Evolutionary conservation across 2,888 invertebrate genomes (phyloP), one percentile per base, ranked within the genome.

Genomic region (Sphaerophoria rueppellii): DNA sequence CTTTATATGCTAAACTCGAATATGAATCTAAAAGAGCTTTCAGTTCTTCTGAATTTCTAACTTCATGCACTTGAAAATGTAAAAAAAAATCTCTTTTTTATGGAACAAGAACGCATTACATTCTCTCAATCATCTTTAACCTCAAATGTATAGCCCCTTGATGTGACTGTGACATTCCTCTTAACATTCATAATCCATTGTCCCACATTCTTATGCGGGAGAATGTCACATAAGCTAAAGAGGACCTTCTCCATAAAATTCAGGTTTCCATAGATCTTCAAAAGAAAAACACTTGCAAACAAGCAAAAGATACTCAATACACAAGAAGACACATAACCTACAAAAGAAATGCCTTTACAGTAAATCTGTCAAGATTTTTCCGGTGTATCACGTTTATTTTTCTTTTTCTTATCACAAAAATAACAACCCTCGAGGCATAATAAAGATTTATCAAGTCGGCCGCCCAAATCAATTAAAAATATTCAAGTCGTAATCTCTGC

Each of bases 281-380:
- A 67, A 67, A 52, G 52, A 37, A 67, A 54, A 40, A 54, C 46
- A 71, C 40, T 37, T 14, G 60, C 3, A 24, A 60, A 5, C n/a
- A n/a, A 48, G 4, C 6, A 61, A 46, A n/a, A 35, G 34, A 35
- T 35, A 6, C 12, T 5, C 48, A 34, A 7, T 37, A 35, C 24
- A 12, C 11, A 37, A 12, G 24, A 35, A 58, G 24, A 58, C 46
- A 69, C 55, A 72, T 69, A 60, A 52, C 48, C 40, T 12, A 54
- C n/a, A 67, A 80, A 80, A 80, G 69, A 52, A 54, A 85, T 52
- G 67, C 67, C 40, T 43, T 40, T 43, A 40, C 65, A 67, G 81
- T 85, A 76, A 80, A 81, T 81, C 85, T 77, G 85, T 85, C 85
- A 76, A 81, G 85, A 77, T 48, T 85, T 85, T 81, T 81, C 76